A percentile compares a stretch with the other conserved stretches of the same genome.
Evolutionary conservation across 2,113 vertebrate genomes (phyloP).

Genomic region (Carassius carassius): DNA sequence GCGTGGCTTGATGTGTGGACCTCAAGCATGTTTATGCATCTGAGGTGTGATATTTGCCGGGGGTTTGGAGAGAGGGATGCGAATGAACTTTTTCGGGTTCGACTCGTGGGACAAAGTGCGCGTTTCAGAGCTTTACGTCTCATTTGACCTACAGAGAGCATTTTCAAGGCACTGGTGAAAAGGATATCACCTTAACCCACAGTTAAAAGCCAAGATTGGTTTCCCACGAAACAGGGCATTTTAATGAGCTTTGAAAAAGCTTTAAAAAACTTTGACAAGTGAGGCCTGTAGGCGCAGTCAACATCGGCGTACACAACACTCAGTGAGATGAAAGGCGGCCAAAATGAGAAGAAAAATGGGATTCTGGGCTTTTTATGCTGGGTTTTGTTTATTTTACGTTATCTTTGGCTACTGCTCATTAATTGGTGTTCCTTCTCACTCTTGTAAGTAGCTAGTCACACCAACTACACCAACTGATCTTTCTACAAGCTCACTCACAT

Average conservation of each 20-base stretch:
- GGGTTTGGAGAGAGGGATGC: constrained; percentile 47
- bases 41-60: constrained; percentile 77
- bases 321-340: constrained; percentile 27
- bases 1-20: constrained; percentile 72
- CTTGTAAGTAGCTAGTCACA: background rate
- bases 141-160: background rate
- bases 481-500: constrained; percentile 25
- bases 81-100: constrained; percentile 62
- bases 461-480: too few relatives aligned
- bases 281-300: constrained; percentile 13
- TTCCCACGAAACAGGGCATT: constrained; percentile 24
- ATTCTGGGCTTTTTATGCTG: background rate
- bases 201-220: constrained; percentile 23
- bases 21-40: constrained; percentile 78
- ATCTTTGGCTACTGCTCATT: constrained; percentile 8
- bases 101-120: constrained; percentile 59
- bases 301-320: constrained; percentile 25
- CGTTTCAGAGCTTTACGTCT: constrained; percentile 58
- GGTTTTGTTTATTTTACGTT: background rate
- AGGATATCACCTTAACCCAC: constrained; percentile 11
- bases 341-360: background rate
- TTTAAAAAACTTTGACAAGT: constrained; percentile 39
- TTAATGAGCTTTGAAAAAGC: constrained; percentile 33
- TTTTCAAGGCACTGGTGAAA: background rate
- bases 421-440: background rate